Conservation (phyloP, 1,140 invertebrate species). For the Diorhabda elongata region DNA sequence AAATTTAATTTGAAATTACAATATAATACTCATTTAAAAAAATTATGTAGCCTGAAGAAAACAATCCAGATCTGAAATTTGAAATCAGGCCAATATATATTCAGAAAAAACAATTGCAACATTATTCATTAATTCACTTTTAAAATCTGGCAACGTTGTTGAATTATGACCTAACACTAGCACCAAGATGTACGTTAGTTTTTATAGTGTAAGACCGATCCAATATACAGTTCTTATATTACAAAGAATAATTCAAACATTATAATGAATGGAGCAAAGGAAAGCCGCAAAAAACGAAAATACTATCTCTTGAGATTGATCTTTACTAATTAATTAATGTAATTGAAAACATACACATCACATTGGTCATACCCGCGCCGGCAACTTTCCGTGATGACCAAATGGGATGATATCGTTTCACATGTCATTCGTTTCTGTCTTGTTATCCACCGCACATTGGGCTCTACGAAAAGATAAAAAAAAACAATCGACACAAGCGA, state of each 20-base stretch:
- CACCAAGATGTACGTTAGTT: no score
- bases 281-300: constrained; percentile 27
- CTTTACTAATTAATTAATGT: constrained; percentile 35
- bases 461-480: constrained; percentile 5
- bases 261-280: constrained; percentile 31
- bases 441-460: constrained; percentile 18
- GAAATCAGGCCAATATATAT: no score
- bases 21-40: no score
- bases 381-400: constrained; percentile 20
- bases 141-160: no score
- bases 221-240: not conserved
- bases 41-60: no score
- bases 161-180: no score
- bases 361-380: constrained; percentile 10
- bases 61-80: no score
- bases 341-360: constrained; percentile 36
- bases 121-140: no score
- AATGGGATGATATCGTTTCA: constrained; percentile 28
- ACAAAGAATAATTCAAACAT: constrained; percentile 18
- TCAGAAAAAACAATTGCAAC: no score
- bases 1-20: no score
- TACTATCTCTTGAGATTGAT: constrained; percentile 26
- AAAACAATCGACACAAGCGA: not conserved
- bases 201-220: no score
- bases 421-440: constrained; percentile 28